Percentiles rank a stretch among this genome's conserved stretches.
These are phyloP conservation scores for Marisa cornuarietis DNA, from an alignment of 1,140 invertebrate genomes.

Conservation along the genomic window DNA sequence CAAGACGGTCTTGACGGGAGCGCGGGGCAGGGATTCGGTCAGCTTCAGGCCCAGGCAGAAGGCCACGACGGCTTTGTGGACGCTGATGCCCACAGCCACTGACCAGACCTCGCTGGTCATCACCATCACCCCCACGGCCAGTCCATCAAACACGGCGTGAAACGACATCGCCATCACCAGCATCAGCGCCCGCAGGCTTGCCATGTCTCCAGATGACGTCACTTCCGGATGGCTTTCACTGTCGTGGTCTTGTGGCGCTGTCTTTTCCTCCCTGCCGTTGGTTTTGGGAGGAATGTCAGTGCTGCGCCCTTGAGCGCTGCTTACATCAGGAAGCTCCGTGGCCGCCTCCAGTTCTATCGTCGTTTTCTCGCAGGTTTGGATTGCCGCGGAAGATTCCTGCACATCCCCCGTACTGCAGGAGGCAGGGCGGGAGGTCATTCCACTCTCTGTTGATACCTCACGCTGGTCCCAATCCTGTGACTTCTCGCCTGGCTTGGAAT, in stretches of 20 bases:
- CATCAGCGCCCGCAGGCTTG: conserved; percentile 39
- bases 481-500: neutral
- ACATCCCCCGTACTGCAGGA: neutral
- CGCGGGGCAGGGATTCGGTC: conserved; percentile 71
- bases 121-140: conserved; percentile 37
- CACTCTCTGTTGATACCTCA: neutral
- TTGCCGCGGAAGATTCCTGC: neutral
- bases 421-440: neutral
- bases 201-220: neutral
- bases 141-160: conserved; percentile 50
- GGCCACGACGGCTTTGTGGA: conserved; percentile 82
- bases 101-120: conserved; percentile 72
- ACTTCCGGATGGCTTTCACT: no score
- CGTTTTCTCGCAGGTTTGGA: neutral
- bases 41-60: conserved; percentile 78
- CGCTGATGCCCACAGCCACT: conserved; percentile 14
- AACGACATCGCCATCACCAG: conserved; percentile 44
- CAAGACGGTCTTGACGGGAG: conserved; percentile 56
- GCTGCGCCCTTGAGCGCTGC: no score
- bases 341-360: neutral
- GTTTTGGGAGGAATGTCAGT: no score
- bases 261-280: neutral
- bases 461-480: neutral
- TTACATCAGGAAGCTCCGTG: neutral
- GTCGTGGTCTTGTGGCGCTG: neutral